These are phyloP conservation scores for Blera fallax DNA, from an alignment of 2,888 invertebrate species.

Conservation along the genomic window DNA sequence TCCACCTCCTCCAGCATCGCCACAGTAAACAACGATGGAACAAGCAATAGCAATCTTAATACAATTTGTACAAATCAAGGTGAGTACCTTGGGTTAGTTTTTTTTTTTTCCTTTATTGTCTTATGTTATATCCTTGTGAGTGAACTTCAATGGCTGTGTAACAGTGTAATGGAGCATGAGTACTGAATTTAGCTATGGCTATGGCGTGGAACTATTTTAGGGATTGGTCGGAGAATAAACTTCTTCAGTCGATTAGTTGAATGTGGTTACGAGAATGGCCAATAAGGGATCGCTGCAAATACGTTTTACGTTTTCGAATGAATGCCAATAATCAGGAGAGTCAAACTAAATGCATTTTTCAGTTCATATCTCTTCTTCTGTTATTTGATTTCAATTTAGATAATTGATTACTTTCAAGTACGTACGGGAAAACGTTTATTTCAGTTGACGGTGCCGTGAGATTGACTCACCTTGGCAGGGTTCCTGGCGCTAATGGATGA, in stretches of 20 bases:
- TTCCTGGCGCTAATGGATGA: background rate
- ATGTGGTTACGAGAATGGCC: background rate
- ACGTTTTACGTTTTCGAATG: background rate
- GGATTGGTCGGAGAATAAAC: background rate
- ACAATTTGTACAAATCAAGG: conserved; percentile 74
- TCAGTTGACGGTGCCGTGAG: background rate
- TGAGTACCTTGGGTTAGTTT: conserved; percentile 30
- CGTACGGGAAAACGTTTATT: background rate
- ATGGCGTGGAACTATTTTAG: background rate
- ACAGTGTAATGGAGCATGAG: conserved; percentile 15
- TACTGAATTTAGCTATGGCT: background rate
- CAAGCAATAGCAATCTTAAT: conserved; percentile 51
- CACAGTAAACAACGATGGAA: conserved; percentile 23
- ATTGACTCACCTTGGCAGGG: background rate
- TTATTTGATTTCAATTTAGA: conserved; percentile 24
- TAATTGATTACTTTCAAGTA: conserved; percentile 26
- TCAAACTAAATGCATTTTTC: background rate
- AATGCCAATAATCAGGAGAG: background rate
- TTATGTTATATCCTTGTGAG: background rate
- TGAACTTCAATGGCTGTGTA: background rate
- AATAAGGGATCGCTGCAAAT: background rate
- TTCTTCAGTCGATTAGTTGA: too few species aligned
- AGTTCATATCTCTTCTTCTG: background rate
- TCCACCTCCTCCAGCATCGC: background rate
- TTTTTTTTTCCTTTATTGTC: background rate